phyloP scores from a whole-genome alignment of 2,797 vertebrate genomes.

The Myotis pilosus region DNA sequence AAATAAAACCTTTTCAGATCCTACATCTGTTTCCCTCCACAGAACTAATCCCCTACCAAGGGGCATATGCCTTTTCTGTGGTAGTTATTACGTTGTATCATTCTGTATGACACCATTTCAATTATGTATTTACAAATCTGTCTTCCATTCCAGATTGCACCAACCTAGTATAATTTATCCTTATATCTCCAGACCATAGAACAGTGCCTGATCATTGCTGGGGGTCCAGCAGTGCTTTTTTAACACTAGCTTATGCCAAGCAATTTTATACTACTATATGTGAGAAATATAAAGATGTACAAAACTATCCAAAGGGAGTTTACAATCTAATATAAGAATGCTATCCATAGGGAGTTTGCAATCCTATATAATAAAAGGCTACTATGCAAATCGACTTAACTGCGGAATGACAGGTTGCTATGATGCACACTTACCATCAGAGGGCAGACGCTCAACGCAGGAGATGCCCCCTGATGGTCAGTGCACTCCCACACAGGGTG shows the following conservation, averaged over 20 bases:
- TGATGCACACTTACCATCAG: too few relatives aligned
- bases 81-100: background rate
- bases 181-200: background rate
- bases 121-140: background rate
- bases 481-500: too few relatives aligned
- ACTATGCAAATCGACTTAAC: too few relatives aligned
- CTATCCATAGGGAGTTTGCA: too few relatives aligned
- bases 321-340: background rate
- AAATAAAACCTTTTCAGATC: constrained; percentile 2
- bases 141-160: background rate
- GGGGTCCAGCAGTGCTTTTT: background rate
- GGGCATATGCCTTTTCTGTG: background rate
- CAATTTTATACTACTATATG: background rate
- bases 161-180: background rate
- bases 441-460: too few relatives aligned
- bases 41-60: background rate
- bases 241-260: background rate
- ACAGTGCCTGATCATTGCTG: background rate
- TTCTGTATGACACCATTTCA: background rate
- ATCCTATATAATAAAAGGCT: too few relatives aligned
- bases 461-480: too few relatives aligned
- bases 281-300: constrained; percentile 1
- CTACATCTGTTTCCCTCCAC: background rate
- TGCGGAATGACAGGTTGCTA: too few relatives aligned
- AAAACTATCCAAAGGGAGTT: background rate